phyloP scores from a whole-genome alignment of 2,888 invertebrate genomes.

The Scaptomyza parva region DNA sequence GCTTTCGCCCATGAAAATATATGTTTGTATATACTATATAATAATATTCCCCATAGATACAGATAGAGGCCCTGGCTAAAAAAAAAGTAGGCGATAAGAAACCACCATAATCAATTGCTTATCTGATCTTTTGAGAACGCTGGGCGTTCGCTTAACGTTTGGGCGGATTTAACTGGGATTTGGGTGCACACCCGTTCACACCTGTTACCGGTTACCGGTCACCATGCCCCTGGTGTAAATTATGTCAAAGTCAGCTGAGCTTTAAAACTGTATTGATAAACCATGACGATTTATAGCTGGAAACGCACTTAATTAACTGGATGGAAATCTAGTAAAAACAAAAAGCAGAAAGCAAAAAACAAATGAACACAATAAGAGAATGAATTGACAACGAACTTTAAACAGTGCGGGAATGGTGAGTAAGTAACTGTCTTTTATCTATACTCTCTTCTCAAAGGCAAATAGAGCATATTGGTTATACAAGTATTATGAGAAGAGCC shows the following conservation, averaged over 20 bases:
- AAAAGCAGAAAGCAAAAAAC: slow-evolving; percentile 8
- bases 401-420: slow-evolving; percentile 20
- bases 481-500: not conserved
- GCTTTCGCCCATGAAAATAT: slow-evolving; percentile 31
- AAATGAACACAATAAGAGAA: not conserved
- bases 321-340: slow-evolving; percentile 25
- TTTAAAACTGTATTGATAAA: slow-evolving; percentile 38
- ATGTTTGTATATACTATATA: slow-evolving; percentile 9
- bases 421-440: slow-evolving; percentile 12
- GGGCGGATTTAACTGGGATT: slow-evolving; percentile 48
- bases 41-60: slow-evolving; percentile 24
- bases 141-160: not conserved
- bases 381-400: slow-evolving; percentile 23
- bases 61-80: slow-evolving; percentile 31
- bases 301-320: slow-evolving; percentile 39
- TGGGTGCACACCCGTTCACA: slow-evolving; percentile 1
- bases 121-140: slow-evolving; percentile 28
- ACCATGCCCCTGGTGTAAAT: slow-evolving; percentile 34
- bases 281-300: slow-evolving; percentile 37
- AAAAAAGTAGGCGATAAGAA: slow-evolving; percentile 37
- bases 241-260: slow-evolving; percentile 41
- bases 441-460: not conserved
- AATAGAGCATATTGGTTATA: not conserved
- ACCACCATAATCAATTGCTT: slow-evolving; percentile 48
- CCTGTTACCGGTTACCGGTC: not conserved